Evolutionary conservation across 2,888 invertebrate species (phyloP), one percentile per base, ranked within the genome.

Genomic region (Phalangium opilio): DNA sequence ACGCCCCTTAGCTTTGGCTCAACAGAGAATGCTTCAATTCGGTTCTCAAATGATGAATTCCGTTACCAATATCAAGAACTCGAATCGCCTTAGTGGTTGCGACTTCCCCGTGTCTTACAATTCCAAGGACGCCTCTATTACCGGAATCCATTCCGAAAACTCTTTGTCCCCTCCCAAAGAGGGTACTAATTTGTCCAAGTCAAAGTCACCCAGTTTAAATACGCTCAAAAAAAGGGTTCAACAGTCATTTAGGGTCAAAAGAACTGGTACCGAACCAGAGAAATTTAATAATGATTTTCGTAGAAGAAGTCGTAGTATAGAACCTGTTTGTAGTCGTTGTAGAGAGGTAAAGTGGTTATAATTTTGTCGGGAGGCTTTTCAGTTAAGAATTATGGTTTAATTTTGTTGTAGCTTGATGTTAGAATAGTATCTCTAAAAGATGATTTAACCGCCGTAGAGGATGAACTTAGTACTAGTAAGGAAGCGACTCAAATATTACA

Each of bases 401-500:
- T 27, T 27, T 27, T 27, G 5, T 27, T 27, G 8, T 14, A 38
- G 38, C n/a, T 38, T 18, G 10, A n/a, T n/a, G 38, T 38, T 18
- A 10, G 18, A n/a, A 38, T 38, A 8, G 18, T 38, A 18, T 47
- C 53, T 7, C 42, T 59, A 17, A 55, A 57, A 47, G 65, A 65
- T 43, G 63, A 65, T 44, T 50, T 62, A 14, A 51, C 54, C 10
- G 55, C 59, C 3, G 51, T 62, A 5, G 63, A 64, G 44, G 66
- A 67, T 48, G 67, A 67, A 53, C 56, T 66, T 3, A 52, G 59
- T 11, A 66, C 67, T 39, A 62, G 63, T 52, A 56, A 63, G 46
- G 66, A 66, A 54, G 64, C 67, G 33, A 61, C 67, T 20, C 59
- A 59, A 38, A 51, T 66, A 11, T 54, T 67, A 36, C 66, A 67